Evolutionary conservation across 2,888 invertebrate species (phyloP).

Genomic region (Fragum sueziense): DNA sequence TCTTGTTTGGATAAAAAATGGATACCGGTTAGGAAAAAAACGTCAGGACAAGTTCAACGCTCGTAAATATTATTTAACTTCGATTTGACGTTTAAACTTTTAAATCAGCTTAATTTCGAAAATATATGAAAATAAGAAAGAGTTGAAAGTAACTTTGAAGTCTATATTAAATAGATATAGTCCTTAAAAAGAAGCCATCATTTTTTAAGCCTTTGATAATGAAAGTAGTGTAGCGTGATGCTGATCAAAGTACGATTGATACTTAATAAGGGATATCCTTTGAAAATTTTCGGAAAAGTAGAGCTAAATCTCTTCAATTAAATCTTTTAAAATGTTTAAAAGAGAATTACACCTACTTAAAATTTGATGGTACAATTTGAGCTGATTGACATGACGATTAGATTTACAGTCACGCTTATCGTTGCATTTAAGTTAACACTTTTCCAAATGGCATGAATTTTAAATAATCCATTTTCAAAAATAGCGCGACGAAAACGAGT

Average conservation of each 20-base stretch:
- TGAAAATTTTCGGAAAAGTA: slow-evolving; percentile 5
- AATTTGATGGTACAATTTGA: background rate
- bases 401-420: too few species aligned
- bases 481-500: too few species aligned
- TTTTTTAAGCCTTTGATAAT: slow-evolving; percentile 1
- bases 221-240: background rate
- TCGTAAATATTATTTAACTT: too few species aligned
- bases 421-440: too few species aligned
- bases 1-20: too few species aligned
- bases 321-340: background rate
- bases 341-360: background rate
- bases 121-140: too few species aligned
- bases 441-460: too few species aligned
- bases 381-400: background rate
- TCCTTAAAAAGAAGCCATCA: background rate
- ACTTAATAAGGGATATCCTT: slow-evolving; percentile 4
- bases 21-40: too few species aligned
- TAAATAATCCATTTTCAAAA: too few species aligned
- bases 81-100: too few species aligned
- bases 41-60: too few species aligned
- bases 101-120: too few species aligned
- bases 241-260: slow-evolving; percentile 13
- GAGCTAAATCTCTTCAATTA: background rate
- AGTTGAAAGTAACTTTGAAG: slow-evolving; percentile 6
- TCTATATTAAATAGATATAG: slow-evolving; percentile 10